Conservation (phyloP, 35 echinoderm and acorn worm species). For the Acanthaster planci region DNA sequence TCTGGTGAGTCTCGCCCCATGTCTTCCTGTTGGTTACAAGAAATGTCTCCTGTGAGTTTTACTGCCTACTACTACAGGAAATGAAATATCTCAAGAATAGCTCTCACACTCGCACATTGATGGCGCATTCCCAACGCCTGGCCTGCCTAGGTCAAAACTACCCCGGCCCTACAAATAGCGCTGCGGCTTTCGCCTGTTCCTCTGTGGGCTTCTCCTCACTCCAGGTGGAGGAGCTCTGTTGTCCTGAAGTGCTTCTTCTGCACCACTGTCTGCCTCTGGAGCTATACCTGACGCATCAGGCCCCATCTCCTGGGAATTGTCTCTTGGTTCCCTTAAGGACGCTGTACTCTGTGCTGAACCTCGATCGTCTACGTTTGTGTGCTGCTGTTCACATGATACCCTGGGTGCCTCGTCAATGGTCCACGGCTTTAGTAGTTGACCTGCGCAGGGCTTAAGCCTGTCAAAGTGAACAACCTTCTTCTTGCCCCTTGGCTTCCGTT, state of each 20-base stretch:
- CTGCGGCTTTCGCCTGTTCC: not conserved
- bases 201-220: not conserved
- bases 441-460: not conserved
- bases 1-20: not conserved
- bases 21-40: not conserved
- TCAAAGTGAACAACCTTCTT: conserved; percentile 15
- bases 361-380: not conserved
- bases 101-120: not conserved
- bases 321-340: not conserved
- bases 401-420: not conserved
- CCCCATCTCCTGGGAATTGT: too few species aligned
- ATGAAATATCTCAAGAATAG: too few species aligned
- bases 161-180: not conserved
- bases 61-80: not conserved
- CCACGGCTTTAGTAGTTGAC: not conserved
- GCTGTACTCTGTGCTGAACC: not conserved
- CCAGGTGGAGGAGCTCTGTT: not conserved
- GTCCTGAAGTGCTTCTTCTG: not conserved
- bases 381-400: not conserved
- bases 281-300: too few species aligned
- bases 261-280: too few species aligned
- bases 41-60: not conserved
- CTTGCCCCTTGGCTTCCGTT: too few species aligned
- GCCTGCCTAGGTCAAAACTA: not conserved
- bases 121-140: not conserved